These are phyloP conservation scores for Chionodraco myersi DNA, from an alignment of 2,113 vertebrate genomes.

Conservation along the genomic window DNA sequence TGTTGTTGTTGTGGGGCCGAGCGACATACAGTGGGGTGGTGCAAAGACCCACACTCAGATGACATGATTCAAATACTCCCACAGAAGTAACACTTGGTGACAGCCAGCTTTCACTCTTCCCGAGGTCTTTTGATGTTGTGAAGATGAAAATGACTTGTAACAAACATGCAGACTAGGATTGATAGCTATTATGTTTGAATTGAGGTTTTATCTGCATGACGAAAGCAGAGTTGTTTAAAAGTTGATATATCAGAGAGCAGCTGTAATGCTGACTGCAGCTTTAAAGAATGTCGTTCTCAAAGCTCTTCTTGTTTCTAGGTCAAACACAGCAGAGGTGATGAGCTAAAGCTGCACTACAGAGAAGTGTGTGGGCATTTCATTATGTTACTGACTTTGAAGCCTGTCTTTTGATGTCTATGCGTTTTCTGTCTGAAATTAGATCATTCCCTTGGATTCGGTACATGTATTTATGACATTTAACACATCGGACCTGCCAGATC, in stretches of 20 bases:
- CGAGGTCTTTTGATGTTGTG: slow-evolving; percentile 64
- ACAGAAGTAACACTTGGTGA: slow-evolving; percentile 69
- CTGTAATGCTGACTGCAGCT: neutral
- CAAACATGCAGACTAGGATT: neutral
- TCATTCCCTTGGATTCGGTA: slow-evolving; percentile 41
- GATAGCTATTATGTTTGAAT: neutral
- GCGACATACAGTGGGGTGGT: slow-evolving; percentile 32
- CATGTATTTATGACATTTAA: slow-evolving; percentile 7
- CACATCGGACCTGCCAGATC: neutral
- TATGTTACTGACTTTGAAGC: slow-evolving; percentile 78
- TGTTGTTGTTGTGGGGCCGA: slow-evolving; percentile 46
- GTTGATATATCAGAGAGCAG: neutral
- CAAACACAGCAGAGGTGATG: slow-evolving; percentile 58
- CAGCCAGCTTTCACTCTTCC: slow-evolving; percentile 57
- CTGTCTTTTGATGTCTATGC: slow-evolving; percentile 71
- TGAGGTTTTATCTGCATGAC: neutral
- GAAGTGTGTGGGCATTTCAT: slow-evolving; percentile 73
- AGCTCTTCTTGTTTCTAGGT: slow-evolving; percentile 61
- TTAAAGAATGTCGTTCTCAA: slow-evolving; percentile 63
- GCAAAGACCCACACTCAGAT: slow-evolving; percentile 56
- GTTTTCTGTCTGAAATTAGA: slow-evolving; percentile 65
- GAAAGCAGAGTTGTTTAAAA: neutral
- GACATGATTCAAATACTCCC: slow-evolving; percentile 58
- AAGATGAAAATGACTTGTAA: slow-evolving; percentile 10
- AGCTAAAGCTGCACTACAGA: slow-evolving; percentile 58